Percentiles rank a stretch among this genome's conserved stretches.
Evolutionary conservation across 2,797 vertebrate species (phyloP).

Genomic region (Ibycter americanus): DNA sequence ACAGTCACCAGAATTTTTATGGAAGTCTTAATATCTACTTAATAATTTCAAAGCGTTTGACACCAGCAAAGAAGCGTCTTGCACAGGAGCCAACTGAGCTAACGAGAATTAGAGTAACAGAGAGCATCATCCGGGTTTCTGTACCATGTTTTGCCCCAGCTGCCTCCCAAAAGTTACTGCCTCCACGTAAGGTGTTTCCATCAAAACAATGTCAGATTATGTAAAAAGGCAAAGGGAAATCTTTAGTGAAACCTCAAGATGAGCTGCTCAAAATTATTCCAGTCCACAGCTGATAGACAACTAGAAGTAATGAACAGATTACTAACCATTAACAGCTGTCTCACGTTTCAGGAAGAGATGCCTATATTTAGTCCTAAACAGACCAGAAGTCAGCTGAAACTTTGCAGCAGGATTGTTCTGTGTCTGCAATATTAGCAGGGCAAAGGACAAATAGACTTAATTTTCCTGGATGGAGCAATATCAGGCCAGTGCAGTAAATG

Average conservation of each 20-base stretch:
- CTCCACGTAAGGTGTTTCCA: neutral
- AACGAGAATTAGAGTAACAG: neutral
- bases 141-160: fast-evolving
- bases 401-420: neutral
- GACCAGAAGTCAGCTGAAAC: neutral
- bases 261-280: neutral
- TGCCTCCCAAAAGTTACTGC: neutral
- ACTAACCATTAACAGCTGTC: neutral
- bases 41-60: neutral
- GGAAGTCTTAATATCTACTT: neutral
- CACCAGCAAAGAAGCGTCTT: neutral
- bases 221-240: neutral
- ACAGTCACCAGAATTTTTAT: neutral
- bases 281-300: neutral
- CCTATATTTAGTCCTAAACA: neutral
- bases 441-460: neutral
- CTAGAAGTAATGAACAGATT: neutral
- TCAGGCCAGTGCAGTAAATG: neutral
- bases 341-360: neutral
- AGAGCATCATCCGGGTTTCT: neutral
- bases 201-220: neutral
- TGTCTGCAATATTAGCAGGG: neutral
- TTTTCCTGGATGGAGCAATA: neutral
- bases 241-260: neutral
- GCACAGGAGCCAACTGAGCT: neutral